Base-by-base conservation (phyloP, 1,140 invertebrate genomes). In the Drosophila subobscura region DNA sequence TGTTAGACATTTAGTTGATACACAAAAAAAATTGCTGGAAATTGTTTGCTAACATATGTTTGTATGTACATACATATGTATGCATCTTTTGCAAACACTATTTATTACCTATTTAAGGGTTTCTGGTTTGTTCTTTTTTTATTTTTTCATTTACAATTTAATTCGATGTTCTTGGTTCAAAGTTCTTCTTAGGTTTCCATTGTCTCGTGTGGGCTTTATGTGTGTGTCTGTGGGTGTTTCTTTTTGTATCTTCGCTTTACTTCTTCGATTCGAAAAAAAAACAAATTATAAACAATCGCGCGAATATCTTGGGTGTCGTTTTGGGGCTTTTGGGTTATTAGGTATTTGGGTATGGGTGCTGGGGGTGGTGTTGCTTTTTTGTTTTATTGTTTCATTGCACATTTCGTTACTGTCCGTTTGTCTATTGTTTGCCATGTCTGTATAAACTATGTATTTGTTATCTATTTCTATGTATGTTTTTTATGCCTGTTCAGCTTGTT, bases 81-180 rank as follows among this genome's bases (percentile, higher is more conserved):
- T 20, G 16, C 16, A 20, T 20, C 16, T 20, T 29, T 7, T 10
- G 10, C 10, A 37, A 4, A 12, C 10, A 27, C 10, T 4, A 37
- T 12, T 12, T 37, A 12, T 12, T 37, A 37, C 10, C 33, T 37
- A 37, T 37, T 37, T 37, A 37, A 10, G 33, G 12, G 33, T 12
- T 37, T 4, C 10, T 12, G 33, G 4, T 37, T 37, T 27, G 5
- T 27, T 27, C 5, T 27, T 27, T 27, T 60, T 57, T 50, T 58
- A 65, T 72, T 77, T 84, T 72, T 88, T 72, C 67, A 74, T 88
- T 90, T 90, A 84, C 63, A 90, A 74, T 73, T 81, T 90, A 90
- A 91, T 91, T 91, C 89, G 89, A 90, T 91, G 89, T 91, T 84
- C 78, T 89, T 89, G 89, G 88, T 90, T 90, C 72, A 88, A 81